A percentile compares a stretch with the other conserved stretches of the same genome.
phyloP scores from a whole-genome alignment of 1,140 invertebrate species.

The Gryllus bimaculatus region DNA sequence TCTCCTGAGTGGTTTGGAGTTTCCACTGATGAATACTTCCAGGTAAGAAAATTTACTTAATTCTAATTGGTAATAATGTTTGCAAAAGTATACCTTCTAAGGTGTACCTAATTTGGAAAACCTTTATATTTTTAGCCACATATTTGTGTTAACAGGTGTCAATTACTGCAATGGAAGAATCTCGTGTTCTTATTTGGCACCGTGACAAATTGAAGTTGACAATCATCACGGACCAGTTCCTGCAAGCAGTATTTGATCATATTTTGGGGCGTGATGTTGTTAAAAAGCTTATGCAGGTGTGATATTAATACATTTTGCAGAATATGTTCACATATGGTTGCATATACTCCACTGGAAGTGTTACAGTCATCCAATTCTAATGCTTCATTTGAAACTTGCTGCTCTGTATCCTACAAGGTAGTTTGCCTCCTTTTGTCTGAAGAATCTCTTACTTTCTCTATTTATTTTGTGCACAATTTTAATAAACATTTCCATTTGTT shows the following conservation, averaged over 20 bases:
- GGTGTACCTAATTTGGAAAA: background rate
- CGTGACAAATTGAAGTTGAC: slow-evolving; percentile 73
- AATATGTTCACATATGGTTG: slow-evolving; percentile 1
- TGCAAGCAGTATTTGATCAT: slow-evolving; percentile 77
- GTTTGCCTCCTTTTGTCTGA: too few relatives aligned
- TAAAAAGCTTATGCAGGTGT: slow-evolving; percentile 79
- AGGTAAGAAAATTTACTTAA: slow-evolving; percentile 44
- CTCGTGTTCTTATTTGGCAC: slow-evolving; percentile 76
- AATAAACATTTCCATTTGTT: too few relatives aligned
- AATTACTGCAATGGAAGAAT: slow-evolving; percentile 80
- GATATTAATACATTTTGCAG: too few relatives aligned
- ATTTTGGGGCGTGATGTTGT: slow-evolving; percentile 81
- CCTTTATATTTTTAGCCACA: background rate
- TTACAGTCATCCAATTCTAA: too few relatives aligned
- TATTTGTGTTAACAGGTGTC: slow-evolving; percentile 50
- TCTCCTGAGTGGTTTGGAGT: slow-evolving; percentile 89
- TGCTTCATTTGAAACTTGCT: too few relatives aligned
- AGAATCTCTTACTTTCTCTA: too few relatives aligned
- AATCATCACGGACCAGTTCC: slow-evolving; percentile 73
- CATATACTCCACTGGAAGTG: background rate
- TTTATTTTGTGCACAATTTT: too few relatives aligned
- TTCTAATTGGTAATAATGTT: too few relatives aligned
- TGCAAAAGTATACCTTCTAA: background rate
- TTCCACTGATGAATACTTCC: slow-evolving; percentile 78
- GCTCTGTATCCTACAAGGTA: too few relatives aligned